Percentiles rank a stretch among this genome's conserved stretches.
Conservation (phyloP, 2,888 invertebrate genomes). For the Ypsolopha scabrella region DNA sequence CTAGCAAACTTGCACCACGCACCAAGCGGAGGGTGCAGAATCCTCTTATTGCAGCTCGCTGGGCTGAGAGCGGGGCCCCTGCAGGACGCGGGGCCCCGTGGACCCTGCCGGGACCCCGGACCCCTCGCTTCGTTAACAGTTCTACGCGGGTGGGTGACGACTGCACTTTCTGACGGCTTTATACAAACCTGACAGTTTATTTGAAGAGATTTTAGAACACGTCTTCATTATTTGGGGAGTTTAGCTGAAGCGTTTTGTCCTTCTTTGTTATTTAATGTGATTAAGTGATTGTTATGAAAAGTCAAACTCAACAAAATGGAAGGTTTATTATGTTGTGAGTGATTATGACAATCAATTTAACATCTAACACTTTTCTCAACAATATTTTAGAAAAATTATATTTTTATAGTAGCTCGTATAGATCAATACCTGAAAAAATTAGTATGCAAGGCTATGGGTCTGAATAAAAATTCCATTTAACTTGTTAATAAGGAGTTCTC, state of each 20-base stretch:
- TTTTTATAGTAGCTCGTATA: neutral
- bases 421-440: slow-evolving; percentile 17
- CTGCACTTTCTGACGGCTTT: slow-evolving; percentile 52
- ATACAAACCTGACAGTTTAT: neutral
- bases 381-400: too few species aligned
- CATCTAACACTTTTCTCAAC: too few species aligned
- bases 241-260: neutral
- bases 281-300: neutral
- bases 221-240: slow-evolving; percentile 4
- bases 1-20: neutral
- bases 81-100: slow-evolving; percentile 14
- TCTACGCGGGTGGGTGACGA: slow-evolving; percentile 41
- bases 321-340: too few species aligned
- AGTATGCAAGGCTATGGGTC: slow-evolving; percentile 26
- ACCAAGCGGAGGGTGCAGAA: slow-evolving; percentile 49
- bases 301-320: too few species aligned
- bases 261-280: neutral
- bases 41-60: slow-evolving; percentile 67
- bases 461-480: slow-evolving; percentile 42
- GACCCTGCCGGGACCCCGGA: slow-evolving; percentile 18
- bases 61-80: slow-evolving; percentile 26
- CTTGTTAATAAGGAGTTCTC: slow-evolving; percentile 33
- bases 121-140: slow-evolving; percentile 54
- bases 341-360: too few species aligned
- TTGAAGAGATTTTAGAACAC: slow-evolving; percentile 2